Percentiles rank a stretch among this genome's conserved stretches.
Conservation (phyloP, 1,140 invertebrate species). For the Penaeus vannamei region DNA sequence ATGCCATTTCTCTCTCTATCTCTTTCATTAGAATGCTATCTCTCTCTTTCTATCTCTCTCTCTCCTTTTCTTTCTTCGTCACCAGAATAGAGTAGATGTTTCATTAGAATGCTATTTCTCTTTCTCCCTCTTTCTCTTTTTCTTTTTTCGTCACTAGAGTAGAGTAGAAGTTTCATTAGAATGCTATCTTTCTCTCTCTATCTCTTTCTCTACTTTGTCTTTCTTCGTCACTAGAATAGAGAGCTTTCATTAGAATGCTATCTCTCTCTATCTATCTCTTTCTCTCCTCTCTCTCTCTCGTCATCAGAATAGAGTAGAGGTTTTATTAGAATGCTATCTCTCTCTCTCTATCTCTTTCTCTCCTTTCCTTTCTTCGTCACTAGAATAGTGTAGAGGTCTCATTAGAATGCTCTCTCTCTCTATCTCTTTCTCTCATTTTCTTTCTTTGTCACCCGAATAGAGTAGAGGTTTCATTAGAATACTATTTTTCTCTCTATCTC, state of each 20-base stretch:
- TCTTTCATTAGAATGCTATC: no score
- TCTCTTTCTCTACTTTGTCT: no score
- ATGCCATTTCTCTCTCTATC: no score
- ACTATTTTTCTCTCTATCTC: neutral
- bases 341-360: no score
- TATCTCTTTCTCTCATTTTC: neutral
- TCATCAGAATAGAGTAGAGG: neutral
- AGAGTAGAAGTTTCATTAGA: no score
- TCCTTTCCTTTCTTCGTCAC: no score
- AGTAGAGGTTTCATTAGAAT: neutral
- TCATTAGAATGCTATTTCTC: neutral
- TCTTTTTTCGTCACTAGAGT: no score
- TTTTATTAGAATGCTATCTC: neutral
- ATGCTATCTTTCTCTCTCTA: slow-evolving; percentile 11
- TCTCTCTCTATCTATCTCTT: no score
- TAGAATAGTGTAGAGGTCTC: no score
- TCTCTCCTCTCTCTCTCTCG: neutral
- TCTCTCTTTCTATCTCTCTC: slow-evolving; percentile 17
- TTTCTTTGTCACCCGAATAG: neutral
- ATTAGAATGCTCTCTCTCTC: slow-evolving; percentile 25
- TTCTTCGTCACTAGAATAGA: no score
- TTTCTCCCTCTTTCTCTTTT: neutral
- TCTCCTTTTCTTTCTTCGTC: no score
- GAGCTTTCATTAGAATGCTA: neutral
- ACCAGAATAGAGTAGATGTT: neutral